phyloP scores from a whole-genome alignment of 2,797 vertebrate species.

The Chelon labrosus region DNA sequence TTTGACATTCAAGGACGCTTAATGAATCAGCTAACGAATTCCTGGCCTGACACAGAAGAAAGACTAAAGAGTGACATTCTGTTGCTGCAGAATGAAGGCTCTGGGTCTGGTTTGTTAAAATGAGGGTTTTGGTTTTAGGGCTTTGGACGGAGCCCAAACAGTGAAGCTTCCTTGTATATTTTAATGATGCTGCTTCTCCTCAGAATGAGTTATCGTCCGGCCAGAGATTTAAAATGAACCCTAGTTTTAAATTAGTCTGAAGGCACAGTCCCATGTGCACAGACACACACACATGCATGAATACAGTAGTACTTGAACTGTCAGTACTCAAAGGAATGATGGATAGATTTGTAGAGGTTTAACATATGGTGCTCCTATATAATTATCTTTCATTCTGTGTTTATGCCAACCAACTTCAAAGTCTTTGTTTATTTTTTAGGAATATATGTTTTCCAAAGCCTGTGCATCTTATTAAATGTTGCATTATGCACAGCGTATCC shows the following conservation, averaged over 20 bases:
- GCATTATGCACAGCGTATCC: conserved; percentile 58
- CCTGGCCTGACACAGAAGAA: background rate
- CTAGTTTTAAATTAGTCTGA: conserved; percentile 40
- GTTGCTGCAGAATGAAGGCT: background rate
- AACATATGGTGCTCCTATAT: conserved; percentile 51
- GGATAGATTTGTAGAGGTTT: conserved; percentile 43
- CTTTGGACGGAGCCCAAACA: conserved; percentile 34
- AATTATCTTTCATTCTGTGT: conserved; percentile 63
- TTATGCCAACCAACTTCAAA: conserved; percentile 65
- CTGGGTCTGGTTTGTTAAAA: conserved; percentile 23
- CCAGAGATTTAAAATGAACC: conserved; percentile 37
- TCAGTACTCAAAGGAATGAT: conserved; percentile 37
- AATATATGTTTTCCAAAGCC: conserved; percentile 52
- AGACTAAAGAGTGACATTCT: conserved; percentile 29
- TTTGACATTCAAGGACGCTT: background rate
- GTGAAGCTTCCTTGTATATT: conserved; percentile 38
- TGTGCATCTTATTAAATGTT: conserved; percentile 64
- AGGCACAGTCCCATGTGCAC: conserved; percentile 7
- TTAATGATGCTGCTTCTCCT: conserved; percentile 57
- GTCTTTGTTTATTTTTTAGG: conserved; percentile 64
- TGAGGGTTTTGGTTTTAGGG: conserved; percentile 29
- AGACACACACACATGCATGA: background rate
- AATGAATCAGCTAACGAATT: conserved; percentile 11
- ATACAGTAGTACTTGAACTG: conserved; percentile 24
- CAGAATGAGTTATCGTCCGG: conserved; percentile 15